Evolutionary conservation across 2,113 vertebrate species (phyloP).

Genomic region (Corythaeola cristata): DNA sequence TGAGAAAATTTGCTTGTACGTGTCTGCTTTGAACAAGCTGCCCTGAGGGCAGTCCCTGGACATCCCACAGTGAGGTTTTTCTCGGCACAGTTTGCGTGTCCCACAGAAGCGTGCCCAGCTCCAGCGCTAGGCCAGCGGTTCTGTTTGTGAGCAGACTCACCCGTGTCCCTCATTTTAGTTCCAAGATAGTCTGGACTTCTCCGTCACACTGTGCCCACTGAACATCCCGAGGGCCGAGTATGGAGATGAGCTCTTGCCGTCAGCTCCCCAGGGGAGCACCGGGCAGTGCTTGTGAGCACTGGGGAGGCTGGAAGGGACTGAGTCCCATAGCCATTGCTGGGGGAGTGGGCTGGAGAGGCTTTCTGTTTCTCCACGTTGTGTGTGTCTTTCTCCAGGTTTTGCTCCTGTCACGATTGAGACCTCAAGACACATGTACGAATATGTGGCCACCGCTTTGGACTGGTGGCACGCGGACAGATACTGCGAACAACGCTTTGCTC

Average conservation of each 20-base stretch:
- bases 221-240: background rate
- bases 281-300: background rate
- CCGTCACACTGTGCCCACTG: background rate
- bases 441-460: conserved; percentile 74
- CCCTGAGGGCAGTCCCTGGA: background rate
- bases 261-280: background rate
- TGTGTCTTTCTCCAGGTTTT: conserved; percentile 43
- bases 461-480: conserved; percentile 79
- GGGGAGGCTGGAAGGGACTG: background rate
- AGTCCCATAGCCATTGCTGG: too few relatives aligned
- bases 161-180: background rate
- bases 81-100: fast-evolving
- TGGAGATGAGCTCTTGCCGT: background rate
- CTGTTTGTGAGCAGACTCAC: background rate
- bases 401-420: conserved; percentile 61
- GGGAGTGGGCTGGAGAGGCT: fast-evolving
- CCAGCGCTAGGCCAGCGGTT: background rate
- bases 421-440: conserved; percentile 68
- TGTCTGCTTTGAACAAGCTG: background rate
- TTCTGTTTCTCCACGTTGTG: too few relatives aligned
- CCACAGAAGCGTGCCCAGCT: fast-evolving
- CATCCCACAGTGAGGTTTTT: background rate
- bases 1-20: background rate
- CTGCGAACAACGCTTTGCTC: conserved; percentile 81
- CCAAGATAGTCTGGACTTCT: fast-evolving